Evolutionary conservation across 2,797 vertebrate species (phyloP).

Genomic region (Remorina albescens): DNA sequence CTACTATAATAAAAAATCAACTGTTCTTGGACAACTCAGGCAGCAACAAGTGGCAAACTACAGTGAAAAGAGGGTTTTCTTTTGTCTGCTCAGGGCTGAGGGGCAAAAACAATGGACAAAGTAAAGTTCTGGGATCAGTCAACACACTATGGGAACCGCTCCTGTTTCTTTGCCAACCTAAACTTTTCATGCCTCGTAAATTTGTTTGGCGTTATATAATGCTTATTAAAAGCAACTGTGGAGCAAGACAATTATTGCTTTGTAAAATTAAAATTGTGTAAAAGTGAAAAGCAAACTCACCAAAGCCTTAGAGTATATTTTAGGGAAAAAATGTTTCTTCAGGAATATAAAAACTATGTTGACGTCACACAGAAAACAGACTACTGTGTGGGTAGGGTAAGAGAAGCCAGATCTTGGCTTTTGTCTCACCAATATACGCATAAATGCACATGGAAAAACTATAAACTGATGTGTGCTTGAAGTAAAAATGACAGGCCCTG

Average conservation of each 20-base stretch:
- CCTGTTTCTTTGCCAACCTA: conserved; percentile 41
- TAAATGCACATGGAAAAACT: conserved; percentile 76
- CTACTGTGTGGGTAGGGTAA: conserved; percentile 29
- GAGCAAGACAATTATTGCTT: conserved; percentile 17
- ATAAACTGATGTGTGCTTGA: conserved; percentile 65
- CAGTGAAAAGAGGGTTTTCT: not conserved
- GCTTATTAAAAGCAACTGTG: conserved; percentile 27
- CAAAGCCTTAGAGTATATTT: not conserved
- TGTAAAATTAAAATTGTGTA: not conserved
- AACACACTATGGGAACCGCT: conserved; percentile 26
- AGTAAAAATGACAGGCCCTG: conserved; percentile 66
- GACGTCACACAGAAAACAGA: conserved; percentile 30
- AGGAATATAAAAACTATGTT: conserved; percentile 29
- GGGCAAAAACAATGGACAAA: conserved; percentile 46
- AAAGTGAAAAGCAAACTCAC: conserved; percentile 15
- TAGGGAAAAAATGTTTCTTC: not conserved
- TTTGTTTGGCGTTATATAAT: conserved; percentile 35
- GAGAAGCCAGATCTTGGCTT: conserved; percentile 38
- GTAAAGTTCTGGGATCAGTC: conserved; percentile 58
- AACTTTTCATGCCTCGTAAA: conserved; percentile 48
- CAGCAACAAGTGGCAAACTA: conserved; percentile 30
- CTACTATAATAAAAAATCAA: conserved; percentile 66
- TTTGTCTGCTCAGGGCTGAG: conserved; percentile 17
- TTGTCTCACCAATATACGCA: conserved; percentile 44
- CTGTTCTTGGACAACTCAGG: conserved; percentile 38